Evolutionary conservation across 1,140 invertebrate genomes (phyloP), one percentile per base, ranked within the genome.

Genomic region (Mycetomoellerius zeteki): DNA sequence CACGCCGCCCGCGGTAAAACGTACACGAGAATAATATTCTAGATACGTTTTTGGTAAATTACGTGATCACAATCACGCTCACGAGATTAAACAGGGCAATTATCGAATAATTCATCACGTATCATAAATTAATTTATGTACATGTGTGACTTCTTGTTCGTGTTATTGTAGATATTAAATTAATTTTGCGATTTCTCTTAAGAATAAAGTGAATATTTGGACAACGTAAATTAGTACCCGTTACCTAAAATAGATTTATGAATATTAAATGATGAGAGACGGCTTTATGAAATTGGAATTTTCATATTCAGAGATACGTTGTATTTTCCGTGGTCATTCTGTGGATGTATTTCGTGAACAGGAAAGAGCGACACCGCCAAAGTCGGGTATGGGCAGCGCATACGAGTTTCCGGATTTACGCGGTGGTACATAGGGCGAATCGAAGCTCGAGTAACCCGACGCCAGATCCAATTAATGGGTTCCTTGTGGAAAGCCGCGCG

Each of bases 401-500:
- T 80, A 89, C 62, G 56, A 82, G 67, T 27, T 67, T 82, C 88
- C 60, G 69, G 87, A 86, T 89, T 76, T 84, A 54, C n/a, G 19
- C 37, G 54, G 56, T 27, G 71, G 81, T 75, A 76, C 73, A 89
- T 82, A 78, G 78, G 43, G 56, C 72, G 65, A 77, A 87, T 64
- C 50, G 89, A 81, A 90, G 90, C 85, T 58, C 85, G 73, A 21
- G 91, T 92, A 92, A 92, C 89, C 77, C 89, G 89, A 92, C 50
- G 58, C 90, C 85, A 64, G 87, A 88, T 91, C 90, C 90, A 92
- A 92, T 92, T 92, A 92, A 92, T 88, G 87, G 89, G 86, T 85
- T 91, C 77, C 88, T 89, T 69, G 54, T 71, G 69, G 85, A 91
- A 84, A 86, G 65, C 52, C 58, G 71, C 60, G 58, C 86, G 86